Percentiles rank a stretch among this genome's conserved stretches.
phyloP scores from a whole-genome alignment of 2,888 invertebrate genomes.

The Nomada fucata region DNA sequence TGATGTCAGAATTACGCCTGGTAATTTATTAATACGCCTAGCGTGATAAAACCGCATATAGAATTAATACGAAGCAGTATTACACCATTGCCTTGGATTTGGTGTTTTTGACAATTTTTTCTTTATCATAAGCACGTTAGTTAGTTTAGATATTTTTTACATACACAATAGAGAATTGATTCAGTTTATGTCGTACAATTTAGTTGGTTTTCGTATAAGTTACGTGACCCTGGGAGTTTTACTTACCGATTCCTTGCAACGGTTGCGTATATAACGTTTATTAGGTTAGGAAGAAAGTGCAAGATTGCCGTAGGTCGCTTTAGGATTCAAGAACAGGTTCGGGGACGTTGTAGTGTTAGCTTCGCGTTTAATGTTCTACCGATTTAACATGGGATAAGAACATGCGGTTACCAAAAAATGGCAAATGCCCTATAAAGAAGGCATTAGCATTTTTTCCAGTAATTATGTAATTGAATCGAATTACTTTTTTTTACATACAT shows the following conservation, averaged over 20 bases:
- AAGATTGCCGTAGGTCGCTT: conserved; percentile 56
- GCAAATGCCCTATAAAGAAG: neutral
- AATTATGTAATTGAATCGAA: neutral
- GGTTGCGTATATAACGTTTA: conserved; percentile 29
- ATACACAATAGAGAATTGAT: neutral
- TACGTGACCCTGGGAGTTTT: conserved; percentile 3
- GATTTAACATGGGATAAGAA: neutral
- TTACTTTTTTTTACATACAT: neutral
- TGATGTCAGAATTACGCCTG: neutral
- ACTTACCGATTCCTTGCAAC: neutral
- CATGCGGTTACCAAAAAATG: neutral
- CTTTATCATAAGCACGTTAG: neutral
- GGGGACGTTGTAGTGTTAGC: conserved; percentile 20
- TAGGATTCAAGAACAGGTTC: conserved; percentile 26
- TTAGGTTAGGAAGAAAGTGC: conserved; percentile 58
- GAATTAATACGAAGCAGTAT: conserved; percentile 20
- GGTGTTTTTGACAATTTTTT: neutral
- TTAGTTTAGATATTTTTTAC: neutral
- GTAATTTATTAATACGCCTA: neutral
- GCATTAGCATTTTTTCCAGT: neutral
- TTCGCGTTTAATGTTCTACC: neutral
- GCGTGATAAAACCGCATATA: conserved; percentile 1
- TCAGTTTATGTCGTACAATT: neutral
- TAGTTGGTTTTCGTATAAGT: neutral
- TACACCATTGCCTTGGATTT: neutral